Base-by-base conservation (phyloP, 2,888 invertebrate genomes). In the Smittia sp. region DNA sequence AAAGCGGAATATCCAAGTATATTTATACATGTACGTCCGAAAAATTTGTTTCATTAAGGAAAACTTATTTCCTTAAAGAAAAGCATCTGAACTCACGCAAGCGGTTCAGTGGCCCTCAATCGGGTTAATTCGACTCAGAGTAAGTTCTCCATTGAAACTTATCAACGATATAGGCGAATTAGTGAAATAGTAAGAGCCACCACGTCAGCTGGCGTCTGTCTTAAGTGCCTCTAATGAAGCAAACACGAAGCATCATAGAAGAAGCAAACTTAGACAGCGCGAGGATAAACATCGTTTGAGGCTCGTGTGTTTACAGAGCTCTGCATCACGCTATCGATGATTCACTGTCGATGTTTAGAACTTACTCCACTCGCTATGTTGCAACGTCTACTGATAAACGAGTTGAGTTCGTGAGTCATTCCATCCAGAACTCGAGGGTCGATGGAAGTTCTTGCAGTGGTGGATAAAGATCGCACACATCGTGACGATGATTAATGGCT, bases 271-370 rank as follows among this genome's bases (percentile, higher is more conserved):
- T 39, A 7, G 13, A 13, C 39, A 39, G n/a, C 39, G 13, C 39
- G 13, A 9, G 7, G 39, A 39, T 46, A 2, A 13, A 15, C n/a
- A 11, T 46, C 9, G 32, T 15, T 46, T 46, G 11, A n/a, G 11
- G 4, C 15, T 13, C 46, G 46, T n/a, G 46, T 46, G 46, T 46
- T 11, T 11, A 46, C 11, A 46, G 11, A 46, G 18, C 25, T 3
- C 63, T 63, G n/a, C n/a, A 63, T 63, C 63, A 63, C 63, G 25
- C 63, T 6, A 27, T 24, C 3, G 25, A 63, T 63, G 63, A 63
- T 4, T 63, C 63, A 63, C 20, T 22, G 13, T 27, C 63, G 15
- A 27, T 25, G 62, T 22, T 62, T 6, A 11, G 20, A 24, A 63
- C 11, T 9, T 63, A 63, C 18, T 22, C 15, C 52, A 52, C 15